These are phyloP conservation scores for Sebastolobus alascanus DNA, from an alignment of 2,797 vertebrate species.

Conservation along the genomic window DNA sequence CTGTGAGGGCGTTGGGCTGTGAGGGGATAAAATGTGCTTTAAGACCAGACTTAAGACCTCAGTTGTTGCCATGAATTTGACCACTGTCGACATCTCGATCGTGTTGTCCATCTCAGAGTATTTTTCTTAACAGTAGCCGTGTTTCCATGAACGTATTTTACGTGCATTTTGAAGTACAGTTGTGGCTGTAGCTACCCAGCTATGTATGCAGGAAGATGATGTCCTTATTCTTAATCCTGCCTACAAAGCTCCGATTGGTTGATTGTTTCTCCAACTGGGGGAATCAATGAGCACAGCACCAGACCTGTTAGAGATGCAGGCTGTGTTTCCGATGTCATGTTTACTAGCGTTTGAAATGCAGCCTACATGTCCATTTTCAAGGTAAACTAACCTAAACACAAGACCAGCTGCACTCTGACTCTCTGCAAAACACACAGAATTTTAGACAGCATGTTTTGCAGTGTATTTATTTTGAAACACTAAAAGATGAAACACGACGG, in stretches of 20 bases:
- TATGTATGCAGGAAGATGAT: no score
- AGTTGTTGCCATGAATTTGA: not conserved
- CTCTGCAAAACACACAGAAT: not conserved
- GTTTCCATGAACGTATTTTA: no score
- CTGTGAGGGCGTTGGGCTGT: not conserved
- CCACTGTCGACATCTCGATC: not conserved
- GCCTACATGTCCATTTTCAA: not conserved
- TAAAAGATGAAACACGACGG: not conserved
- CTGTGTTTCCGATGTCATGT: not conserved
- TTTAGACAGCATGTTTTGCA: not conserved
- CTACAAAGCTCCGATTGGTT: not conserved
- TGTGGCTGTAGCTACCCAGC: not conserved
- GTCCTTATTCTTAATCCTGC: no score
- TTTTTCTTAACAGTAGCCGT: not conserved
- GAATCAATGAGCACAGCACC: not conserved
- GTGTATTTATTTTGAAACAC: not conserved
- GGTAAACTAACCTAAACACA: slow-evolving; percentile 8
- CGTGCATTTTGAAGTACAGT: no score
- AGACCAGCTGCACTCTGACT: not conserved
- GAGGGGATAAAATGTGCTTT: not conserved
- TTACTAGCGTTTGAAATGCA: not conserved
- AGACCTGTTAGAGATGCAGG: not conserved
- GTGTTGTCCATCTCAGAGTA: not conserved
- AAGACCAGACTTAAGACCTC: not conserved
- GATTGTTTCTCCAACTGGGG: not conserved